phyloP scores from a whole-genome alignment of 2,888 invertebrate species.

The Leucophenga montana region DNA sequence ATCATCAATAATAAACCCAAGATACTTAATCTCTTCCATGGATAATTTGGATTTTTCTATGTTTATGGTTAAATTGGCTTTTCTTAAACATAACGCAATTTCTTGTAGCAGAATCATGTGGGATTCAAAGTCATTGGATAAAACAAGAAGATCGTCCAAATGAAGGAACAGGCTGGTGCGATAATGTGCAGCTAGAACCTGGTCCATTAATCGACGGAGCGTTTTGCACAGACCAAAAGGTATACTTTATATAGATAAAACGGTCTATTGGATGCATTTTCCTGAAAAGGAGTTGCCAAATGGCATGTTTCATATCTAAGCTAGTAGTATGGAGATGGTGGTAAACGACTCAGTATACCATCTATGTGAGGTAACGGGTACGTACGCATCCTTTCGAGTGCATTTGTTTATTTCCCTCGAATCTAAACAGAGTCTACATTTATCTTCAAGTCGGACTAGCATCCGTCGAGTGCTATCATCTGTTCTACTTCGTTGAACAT shows the following conservation, averaged over 20 bases:
- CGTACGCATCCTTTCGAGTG: constrained; percentile 45
- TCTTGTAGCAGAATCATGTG: constrained; percentile 7
- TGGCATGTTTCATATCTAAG: constrained; percentile 40
- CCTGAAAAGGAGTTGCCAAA: constrained; percentile 30
- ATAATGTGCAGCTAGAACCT: constrained; percentile 17
- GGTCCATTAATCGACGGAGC: constrained; percentile 32
- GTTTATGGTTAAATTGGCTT: constrained; percentile 29
- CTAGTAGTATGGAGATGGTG: constrained; percentile 43
- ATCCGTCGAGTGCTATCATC: constrained; percentile 33
- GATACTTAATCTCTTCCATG: constrained; percentile 25
- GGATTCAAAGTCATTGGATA: constrained; percentile 10
- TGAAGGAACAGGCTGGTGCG: constrained; percentile 20
- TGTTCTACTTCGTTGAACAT: background rate
- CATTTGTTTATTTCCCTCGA: constrained; percentile 52
- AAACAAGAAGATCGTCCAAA: constrained; percentile 27
- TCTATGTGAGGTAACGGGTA: constrained; percentile 29
- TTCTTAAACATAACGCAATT: constrained; percentile 14
- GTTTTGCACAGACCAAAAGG: constrained; percentile 37
- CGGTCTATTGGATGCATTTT: constrained; percentile 41
- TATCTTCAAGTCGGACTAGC: constrained; percentile 44
- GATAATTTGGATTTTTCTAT: constrained; percentile 28
- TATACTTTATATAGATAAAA: constrained; percentile 35
- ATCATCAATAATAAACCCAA: constrained; percentile 22
- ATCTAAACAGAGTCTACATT: constrained; percentile 49
- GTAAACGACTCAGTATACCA: constrained; percentile 25